Evolutionary conservation across 1,140 invertebrate species (phyloP), one percentile per base, ranked within the genome.

Genomic region (Drosophila prosaltans): DNA sequence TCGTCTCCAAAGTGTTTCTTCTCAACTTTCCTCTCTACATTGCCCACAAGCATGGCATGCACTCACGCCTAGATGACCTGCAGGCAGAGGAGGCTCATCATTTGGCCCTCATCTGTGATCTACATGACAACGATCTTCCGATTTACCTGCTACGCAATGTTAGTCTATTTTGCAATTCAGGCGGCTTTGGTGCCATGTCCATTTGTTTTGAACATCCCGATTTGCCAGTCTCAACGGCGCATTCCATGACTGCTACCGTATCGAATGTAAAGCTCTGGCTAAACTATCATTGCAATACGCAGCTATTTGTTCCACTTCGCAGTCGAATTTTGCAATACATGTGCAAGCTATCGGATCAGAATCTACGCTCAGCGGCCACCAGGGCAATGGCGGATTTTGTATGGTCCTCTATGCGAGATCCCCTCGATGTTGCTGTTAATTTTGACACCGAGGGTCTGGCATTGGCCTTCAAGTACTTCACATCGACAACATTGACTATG

Each of bases 251-350:
- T 78, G 96, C 96, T 78, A 95, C 98, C 85, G 96, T 98, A 72
- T 97, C 97, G 69, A 98, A 98, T 94, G 95, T 98, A 45, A 97
- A 98, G 90, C 93, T 98, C n/a, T 98, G 97, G 97, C 94, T 98
- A 78, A 98, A 98, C 93, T 97, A 97, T 82, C 95, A 96, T 79
- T 97, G 97, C 61, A 96, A 98, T 51, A 95, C 97, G 79, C 96
- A 97, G 90, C 94, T 97, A 69, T 97, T 98, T 91, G 95, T 98
- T 89, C 97, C 97, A 41, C 92, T 98, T 45, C 94, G 97, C 59
- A 95, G 96, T 71, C 95, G 96, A 81, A 96, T 98, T 69, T 94
- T 98, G 78, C 95, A 96, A 69, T 99, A 98, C 86, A 98, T 99
- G 97, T 98, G 97, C 92, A 96, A 96, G 90, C 94, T 98, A 62